Conservation (phyloP, 2,888 invertebrate genomes). For the Tanytarsus gracilentus region DNA sequence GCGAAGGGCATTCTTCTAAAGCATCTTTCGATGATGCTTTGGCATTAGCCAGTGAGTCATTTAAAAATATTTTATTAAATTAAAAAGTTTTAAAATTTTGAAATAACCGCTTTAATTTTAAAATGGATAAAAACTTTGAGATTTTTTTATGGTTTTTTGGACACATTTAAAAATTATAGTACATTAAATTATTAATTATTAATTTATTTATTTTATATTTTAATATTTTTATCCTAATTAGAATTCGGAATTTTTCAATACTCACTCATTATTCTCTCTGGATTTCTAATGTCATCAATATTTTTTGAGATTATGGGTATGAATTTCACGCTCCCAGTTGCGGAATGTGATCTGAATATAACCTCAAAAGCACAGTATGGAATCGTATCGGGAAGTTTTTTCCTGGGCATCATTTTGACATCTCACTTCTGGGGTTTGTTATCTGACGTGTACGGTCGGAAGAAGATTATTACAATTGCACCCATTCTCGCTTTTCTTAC, state of each 20-base stretch:
- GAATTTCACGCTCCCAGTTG: slow-evolving; percentile 1
- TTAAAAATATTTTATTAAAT: neutral
- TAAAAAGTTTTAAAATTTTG: neutral
- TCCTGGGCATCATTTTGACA: neutral
- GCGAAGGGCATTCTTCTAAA: too few relatives aligned
- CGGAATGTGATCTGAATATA: neutral
- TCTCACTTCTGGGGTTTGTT: neutral
- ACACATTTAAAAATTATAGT: too few relatives aligned
- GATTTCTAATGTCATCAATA: neutral
- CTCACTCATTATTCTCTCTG: neutral
- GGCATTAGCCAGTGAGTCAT: neutral
- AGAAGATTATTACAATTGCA: neutral
- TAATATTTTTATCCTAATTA: neutral
- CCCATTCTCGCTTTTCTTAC: neutral
- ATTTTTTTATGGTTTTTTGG: too few relatives aligned
- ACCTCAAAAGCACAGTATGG: neutral
- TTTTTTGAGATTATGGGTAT: neutral
- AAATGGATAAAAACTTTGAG: too few relatives aligned
- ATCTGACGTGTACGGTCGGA: neutral
- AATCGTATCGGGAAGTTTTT: neutral
- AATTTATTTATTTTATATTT: too few relatives aligned
- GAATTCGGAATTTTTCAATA: slow-evolving; percentile 3
- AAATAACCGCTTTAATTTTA: neutral
- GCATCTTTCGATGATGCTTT: slow-evolving; percentile 1
- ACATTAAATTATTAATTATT: too few relatives aligned